These are phyloP conservation scores for Vannuccia rotundouncinata DNA, from an alignment of 2,888 invertebrate genomes.

Conservation along the genomic window DNA sequence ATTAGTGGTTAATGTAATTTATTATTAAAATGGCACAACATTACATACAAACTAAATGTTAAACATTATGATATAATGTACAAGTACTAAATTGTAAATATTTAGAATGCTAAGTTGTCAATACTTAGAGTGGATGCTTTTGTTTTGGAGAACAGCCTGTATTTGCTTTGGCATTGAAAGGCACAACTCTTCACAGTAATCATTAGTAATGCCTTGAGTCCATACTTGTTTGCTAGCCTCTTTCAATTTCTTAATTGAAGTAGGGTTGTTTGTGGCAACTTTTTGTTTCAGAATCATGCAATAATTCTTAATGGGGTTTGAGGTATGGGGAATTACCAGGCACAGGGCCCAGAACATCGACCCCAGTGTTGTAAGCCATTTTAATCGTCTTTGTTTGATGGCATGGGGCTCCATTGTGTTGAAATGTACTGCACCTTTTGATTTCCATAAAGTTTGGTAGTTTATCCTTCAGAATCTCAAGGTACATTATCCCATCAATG, in stretches of 20 bases:
- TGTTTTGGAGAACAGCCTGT: background rate
- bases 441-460: background rate
- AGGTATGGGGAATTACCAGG: background rate
- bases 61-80: background rate
- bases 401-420: slow-evolving; percentile 2
- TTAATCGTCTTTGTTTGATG: background rate
- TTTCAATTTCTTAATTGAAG: background rate
- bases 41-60: background rate
- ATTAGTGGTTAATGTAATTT: too few relatives aligned
- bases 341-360: background rate
- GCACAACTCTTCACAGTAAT: background rate
- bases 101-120: background rate
- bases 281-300: background rate
- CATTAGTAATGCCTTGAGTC: background rate
- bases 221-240: background rate
- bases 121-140: background rate
- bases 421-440: background rate
- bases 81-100: background rate
- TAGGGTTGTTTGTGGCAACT: background rate
- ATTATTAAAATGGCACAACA: too few relatives aligned
- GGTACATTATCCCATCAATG: background rate
- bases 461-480: background rate
- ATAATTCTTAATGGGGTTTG: background rate
- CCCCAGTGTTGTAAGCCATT: background rate
- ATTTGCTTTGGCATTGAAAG: background rate